Evolutionary conservation across 2,888 invertebrate genomes (phyloP), one percentile per base, ranked within the genome.

Genomic region (Athalia circularis): DNA sequence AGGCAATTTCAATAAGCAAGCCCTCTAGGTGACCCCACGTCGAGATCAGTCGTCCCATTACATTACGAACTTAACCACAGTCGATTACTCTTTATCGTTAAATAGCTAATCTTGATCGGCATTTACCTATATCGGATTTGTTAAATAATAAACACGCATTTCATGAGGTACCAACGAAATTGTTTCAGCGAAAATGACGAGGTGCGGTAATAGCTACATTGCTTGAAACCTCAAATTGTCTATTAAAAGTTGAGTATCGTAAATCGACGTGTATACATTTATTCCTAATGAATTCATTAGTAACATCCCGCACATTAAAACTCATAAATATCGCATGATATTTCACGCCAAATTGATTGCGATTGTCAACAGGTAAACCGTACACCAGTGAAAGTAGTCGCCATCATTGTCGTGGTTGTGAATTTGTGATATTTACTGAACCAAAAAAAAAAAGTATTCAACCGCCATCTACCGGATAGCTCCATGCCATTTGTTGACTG

Each of bases 331-430:
- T 78, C 70, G 67, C 77, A 50, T 15, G 15, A 77, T 75, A 65
- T 78, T 79, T 78, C 67, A 77, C 68, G 75, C 72, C 59, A 78
- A 78, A 65, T 74, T 77, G 62, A 67, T 67, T 67, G 75, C 72
- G 80, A 81, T 83, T 83, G 85, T 85, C 85, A 85, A 85, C 85
- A 85, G 85, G 85, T 85, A 86, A 86, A 83, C 80, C 80, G 78
- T 80, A 81, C 81, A 80, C 79, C 78, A 81, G 80, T 82, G 80
- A 84, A 80, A 81, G 83, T 81, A 78, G 80, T 84, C 85, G 85
- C 84, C 85, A 85, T 83, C 79, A 80, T 82, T 82, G 29, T 29
- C 29, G 29, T 29, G 79, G 50, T 75, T 50, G 75, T 75, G 75
- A 72, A 72, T 59, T 59, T 45, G 45, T 68, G n/a, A 54, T 54